Evolutionary conservation across 2,888 invertebrate genomes (phyloP).

Genomic region (Clanis bilineata): DNA sequence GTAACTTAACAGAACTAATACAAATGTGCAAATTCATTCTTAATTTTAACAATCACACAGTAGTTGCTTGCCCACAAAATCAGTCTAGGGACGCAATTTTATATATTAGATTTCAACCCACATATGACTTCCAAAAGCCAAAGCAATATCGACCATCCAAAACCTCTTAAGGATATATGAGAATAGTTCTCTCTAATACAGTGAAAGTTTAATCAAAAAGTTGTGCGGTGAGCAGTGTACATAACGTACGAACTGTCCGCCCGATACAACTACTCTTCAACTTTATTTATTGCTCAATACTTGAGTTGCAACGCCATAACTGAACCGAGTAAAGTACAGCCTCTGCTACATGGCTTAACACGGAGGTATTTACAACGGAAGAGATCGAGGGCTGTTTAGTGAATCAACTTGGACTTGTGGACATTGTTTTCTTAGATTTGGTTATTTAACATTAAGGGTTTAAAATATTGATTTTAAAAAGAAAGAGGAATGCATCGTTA

Average conservation of each 20-base stretch:
- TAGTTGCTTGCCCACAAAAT: no score
- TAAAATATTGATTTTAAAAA: no score
- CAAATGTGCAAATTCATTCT: no score
- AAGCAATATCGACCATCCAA: background rate
- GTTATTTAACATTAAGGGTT: no score
- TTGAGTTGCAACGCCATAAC: slow-evolving; percentile 62
- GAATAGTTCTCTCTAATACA: background rate
- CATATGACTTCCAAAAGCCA: background rate
- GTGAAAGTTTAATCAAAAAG: slow-evolving; percentile 16
- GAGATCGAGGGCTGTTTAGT: slow-evolving; percentile 14
- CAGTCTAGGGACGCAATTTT: no score
- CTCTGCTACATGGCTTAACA: slow-evolving; percentile 28
- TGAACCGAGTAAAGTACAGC: slow-evolving; percentile 53
- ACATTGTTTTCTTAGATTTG: background rate
- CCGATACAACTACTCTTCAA: slow-evolving; percentile 33
- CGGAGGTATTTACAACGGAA: slow-evolving; percentile 9
- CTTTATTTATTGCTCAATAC: slow-evolving; percentile 58
- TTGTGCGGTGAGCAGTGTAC: slow-evolving; percentile 3
- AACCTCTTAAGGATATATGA: background rate
- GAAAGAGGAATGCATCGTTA: no score
- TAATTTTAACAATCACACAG: no score
- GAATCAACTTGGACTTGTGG: no score
- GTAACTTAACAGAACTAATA: no score
- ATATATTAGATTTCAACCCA: no score
- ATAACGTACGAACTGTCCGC: slow-evolving; percentile 20